Evolutionary conservation across 2,113 vertebrate species (phyloP).

Genomic region (Datnioides undecimradiatus): DNA sequence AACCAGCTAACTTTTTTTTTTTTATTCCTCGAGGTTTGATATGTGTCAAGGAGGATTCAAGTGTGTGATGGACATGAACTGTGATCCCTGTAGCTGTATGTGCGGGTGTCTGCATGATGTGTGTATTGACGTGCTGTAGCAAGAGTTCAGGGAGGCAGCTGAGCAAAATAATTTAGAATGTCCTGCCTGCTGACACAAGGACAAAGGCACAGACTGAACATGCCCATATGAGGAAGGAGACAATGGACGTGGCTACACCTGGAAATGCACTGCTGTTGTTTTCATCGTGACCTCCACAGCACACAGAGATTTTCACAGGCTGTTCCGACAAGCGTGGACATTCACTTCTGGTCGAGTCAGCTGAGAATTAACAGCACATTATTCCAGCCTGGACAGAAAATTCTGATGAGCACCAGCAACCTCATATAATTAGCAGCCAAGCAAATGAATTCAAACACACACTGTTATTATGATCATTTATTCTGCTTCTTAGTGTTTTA

Average conservation of each 20-base stretch:
- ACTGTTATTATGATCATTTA: background rate
- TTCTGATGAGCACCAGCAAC: conserved; percentile 45
- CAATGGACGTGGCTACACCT: conserved; percentile 82
- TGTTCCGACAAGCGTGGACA: conserved; percentile 50
- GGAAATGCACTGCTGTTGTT: conserved; percentile 84
- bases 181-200: conserved; percentile 89
- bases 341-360: conserved; percentile 61
- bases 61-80: conserved; percentile 76
- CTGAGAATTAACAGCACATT: conserved; percentile 48
- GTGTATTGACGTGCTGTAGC: conserved; percentile 86
- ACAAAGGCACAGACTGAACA: conserved; percentile 84
- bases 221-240: conserved; percentile 82
- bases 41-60: conserved; percentile 68
- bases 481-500: background rate
- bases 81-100: conserved; percentile 70
- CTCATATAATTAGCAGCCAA: conserved; percentile 20
- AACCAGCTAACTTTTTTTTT: conserved; percentile 13
- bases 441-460: background rate
- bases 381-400: conserved; percentile 43
- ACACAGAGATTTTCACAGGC: conserved; percentile 75
- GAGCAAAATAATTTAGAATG: conserved; percentile 88
- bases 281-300: conserved; percentile 83
- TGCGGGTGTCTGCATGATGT: conserved; percentile 80
- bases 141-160: conserved; percentile 87
- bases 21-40: conserved; percentile 35